Base-by-base conservation (phyloP, 1,140 invertebrate genomes). In the Muscidifurax raptorellus region DNA sequence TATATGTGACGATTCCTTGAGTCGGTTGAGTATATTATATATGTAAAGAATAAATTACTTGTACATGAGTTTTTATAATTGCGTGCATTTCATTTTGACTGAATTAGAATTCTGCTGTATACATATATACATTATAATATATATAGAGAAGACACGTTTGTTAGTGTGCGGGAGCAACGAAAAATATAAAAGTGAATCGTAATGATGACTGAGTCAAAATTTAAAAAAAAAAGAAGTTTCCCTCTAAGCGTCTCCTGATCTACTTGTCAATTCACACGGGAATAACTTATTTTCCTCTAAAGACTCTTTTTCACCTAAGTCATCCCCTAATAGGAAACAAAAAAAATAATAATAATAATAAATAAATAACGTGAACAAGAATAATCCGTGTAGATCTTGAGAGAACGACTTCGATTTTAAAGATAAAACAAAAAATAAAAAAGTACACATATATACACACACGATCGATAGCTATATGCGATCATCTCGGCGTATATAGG, bases 181-280 rank as follows among this genome's bases (percentile, higher is more conserved):
- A 44, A 64, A 75, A 32, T 25, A 22, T 66, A 25, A 18, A 77
- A 32, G 40, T 52, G 36, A 32, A 47, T 66, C 32, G 36, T n/a
- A n/a, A 69, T 30, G 40, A 25, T 52, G 32, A 76, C 9, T 44
- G 64, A 67, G 64, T 71, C 12, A 18, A 71, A 36, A n/a, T 10
- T 47, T 27, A 44, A 12, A 80, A 25, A 22, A n/a, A 79, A 9
- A 32, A 36, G n/a, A 67, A 80, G 59, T 66, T 84, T 75, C 64
- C 77, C 40, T 84, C 84, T 71, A 80, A 74, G 80, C 83, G 59
- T 76, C 87, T 88, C 87, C 90, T 81, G 74, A 90, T 91, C 91
- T 91, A 91, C 90, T 91, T 91, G 91, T 91, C 90, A 92, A 91
- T 91, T 91, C 89, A 89, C 89, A 89, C 87, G 86, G 36, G 87